Conservation (phyloP, 2,797 vertebrate genomes). For the Mus caroli region DNA sequence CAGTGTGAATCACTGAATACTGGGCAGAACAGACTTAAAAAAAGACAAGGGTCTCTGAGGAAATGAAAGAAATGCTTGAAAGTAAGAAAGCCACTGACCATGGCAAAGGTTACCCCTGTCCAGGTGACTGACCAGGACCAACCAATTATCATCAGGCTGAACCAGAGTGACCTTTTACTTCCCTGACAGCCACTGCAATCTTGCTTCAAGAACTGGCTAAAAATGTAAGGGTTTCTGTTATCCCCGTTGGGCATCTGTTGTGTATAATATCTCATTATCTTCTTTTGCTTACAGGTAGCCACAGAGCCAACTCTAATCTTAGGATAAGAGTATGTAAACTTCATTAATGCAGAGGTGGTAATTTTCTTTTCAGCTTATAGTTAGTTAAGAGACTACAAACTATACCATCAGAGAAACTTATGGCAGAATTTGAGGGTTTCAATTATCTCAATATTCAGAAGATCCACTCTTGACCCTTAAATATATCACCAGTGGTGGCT, state of each 20-base stretch:
- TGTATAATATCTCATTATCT: background rate
- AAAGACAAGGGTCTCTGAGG: too few relatives aligned
- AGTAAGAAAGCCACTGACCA: background rate
- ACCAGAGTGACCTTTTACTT: background rate
- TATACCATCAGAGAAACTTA: slow-evolving; percentile 85
- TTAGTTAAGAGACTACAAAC: slow-evolving; percentile 89
- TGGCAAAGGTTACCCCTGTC: background rate
- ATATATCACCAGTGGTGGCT: slow-evolving; percentile 85
- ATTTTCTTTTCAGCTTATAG: slow-evolving; percentile 84
- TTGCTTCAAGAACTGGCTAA: background rate
- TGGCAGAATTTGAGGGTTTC: slow-evolving; percentile 85
- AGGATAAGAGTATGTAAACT: slow-evolving; percentile 81
- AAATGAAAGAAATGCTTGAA: background rate
- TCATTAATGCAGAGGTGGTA: slow-evolving; percentile 81
- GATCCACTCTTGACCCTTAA: slow-evolving; percentile 86
- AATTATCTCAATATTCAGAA: slow-evolving; percentile 89
- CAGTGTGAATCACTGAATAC: background rate
- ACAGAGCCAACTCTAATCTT: slow-evolving; percentile 59
- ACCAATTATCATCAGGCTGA: background rate
- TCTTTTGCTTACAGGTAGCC: slow-evolving; percentile 56
- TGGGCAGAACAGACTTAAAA: background rate
- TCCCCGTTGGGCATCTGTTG: background rate
- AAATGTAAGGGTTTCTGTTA: background rate
- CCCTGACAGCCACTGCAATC: background rate
- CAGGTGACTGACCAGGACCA: background rate